phyloP scores from a whole-genome alignment of 2,888 invertebrate genomes.

The Dione juno region DNA sequence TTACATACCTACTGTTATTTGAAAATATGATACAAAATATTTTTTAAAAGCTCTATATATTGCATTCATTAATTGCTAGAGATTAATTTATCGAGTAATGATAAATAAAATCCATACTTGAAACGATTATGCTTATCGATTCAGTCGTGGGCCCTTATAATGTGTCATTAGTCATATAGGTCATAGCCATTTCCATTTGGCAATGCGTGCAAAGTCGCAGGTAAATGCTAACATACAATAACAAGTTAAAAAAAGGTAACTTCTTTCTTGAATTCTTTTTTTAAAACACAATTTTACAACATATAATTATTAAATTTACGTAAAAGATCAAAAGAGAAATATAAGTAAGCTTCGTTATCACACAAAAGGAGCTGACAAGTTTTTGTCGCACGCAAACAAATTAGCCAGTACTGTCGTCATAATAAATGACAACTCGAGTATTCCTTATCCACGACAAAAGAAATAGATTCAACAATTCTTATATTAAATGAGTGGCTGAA shows the following conservation, averaged over 20 bases:
- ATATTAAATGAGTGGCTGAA: constrained; percentile 37
- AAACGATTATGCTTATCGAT: no score
- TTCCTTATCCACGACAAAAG: constrained; percentile 30
- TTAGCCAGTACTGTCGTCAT: constrained; percentile 25
- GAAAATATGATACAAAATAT: neutral
- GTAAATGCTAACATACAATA: no score
- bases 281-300: neutral
- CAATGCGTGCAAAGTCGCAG: no score
- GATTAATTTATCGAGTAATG: no score
- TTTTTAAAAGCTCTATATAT: neutral
- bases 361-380: constrained; percentile 1
- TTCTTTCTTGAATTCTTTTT: neutral
- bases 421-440: constrained; percentile 28
- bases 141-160: no score
- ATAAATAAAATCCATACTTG: no score
- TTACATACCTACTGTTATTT: neutral
- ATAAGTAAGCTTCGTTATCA: neutral
- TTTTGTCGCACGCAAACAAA: constrained; percentile 25
- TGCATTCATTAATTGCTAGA: no score
- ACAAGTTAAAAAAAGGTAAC: no score
- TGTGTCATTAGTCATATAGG: no score
- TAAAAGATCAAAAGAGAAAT: constrained; percentile 5
- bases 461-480: constrained; percentile 30
- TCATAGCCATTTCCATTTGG: no score
- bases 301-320: neutral